A percentile compares a stretch with the other conserved stretches of the same genome.
Evolutionary conservation across 2,888 invertebrate species (phyloP).

Genomic region (Hyalella azteca): DNA sequence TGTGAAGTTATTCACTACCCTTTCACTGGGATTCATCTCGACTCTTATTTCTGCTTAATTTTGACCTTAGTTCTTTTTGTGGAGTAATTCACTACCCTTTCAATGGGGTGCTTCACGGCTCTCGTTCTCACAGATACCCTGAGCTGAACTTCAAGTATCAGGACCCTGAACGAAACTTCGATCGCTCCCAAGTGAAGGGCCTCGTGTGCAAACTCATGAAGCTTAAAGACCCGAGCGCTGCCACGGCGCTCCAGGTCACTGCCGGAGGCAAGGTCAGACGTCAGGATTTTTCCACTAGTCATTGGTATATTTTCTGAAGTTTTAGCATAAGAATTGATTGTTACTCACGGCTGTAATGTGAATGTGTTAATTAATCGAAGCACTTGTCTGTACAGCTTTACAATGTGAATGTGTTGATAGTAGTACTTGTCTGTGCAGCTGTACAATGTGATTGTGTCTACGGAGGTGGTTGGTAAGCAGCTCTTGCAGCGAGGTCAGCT

Average conservation of each 20-base stretch:
- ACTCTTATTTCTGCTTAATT: too few species aligned
- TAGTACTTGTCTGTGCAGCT: slow-evolving; percentile 68
- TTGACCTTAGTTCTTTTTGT: neutral
- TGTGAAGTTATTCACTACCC: too few species aligned
- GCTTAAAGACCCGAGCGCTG: slow-evolving; percentile 73
- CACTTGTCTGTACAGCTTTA: slow-evolving; percentile 71
- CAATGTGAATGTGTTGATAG: too few species aligned
- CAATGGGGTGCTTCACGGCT: too few species aligned
- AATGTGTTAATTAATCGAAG: too few species aligned
- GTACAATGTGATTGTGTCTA: slow-evolving; percentile 89
- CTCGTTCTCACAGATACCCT: slow-evolving; percentile 57
- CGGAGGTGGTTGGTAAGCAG: slow-evolving; percentile 81
- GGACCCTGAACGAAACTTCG: slow-evolving; percentile 79
- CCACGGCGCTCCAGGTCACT: slow-evolving; percentile 82
- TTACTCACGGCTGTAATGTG: too few species aligned
- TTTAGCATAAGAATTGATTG: too few species aligned
- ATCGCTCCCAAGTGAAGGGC: slow-evolving; percentile 72
- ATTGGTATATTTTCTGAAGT: too few species aligned
- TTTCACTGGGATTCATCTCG: too few species aligned
- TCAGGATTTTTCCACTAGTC: too few species aligned
- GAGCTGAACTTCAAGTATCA: slow-evolving; percentile 74
- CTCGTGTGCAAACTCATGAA: slow-evolving; percentile 80
- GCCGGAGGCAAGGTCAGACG: slow-evolving; percentile 78
- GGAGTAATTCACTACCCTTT: too few species aligned
- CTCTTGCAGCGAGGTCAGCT: slow-evolving; percentile 83